phyloP scores from a whole-genome alignment of 2,888 invertebrate species.

The Spilosoma lubricipeda region DNA sequence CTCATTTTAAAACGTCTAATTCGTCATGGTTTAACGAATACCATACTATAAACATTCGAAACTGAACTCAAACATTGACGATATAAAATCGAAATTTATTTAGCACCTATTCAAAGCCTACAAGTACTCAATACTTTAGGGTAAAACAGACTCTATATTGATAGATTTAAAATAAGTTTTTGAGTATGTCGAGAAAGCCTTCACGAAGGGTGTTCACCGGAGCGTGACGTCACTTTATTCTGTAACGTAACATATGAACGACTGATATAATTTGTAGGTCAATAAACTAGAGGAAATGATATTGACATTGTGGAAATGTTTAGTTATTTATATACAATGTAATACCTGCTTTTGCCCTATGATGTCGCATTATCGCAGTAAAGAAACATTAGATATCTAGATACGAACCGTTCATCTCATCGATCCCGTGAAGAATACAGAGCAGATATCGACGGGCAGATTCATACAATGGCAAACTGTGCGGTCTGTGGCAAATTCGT shows the following conservation, averaged over 20 bases:
- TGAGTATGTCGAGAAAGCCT: constrained; percentile 30
- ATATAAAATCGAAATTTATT: constrained; percentile 21
- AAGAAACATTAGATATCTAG: too few relatives aligned
- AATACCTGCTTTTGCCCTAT: too few relatives aligned
- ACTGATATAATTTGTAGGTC: constrained; percentile 61
- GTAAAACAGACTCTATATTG: constrained; percentile 26
- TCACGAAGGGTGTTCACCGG: constrained; percentile 70
- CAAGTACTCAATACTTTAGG: background rate
- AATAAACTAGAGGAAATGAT: constrained; percentile 53
- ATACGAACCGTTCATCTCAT: too few relatives aligned
- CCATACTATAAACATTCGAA: constrained; percentile 8
- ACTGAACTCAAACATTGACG: background rate
- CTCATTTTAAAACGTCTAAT: constrained; percentile 58
- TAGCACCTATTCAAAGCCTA: background rate
- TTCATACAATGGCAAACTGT: too few relatives aligned
- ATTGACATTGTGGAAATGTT: constrained; percentile 33
- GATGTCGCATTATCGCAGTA: too few relatives aligned
- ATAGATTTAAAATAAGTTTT: constrained; percentile 15
- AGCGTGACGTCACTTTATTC: constrained; percentile 68
- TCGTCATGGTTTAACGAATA: constrained; percentile 51
- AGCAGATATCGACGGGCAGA: too few relatives aligned
- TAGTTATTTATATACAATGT: background rate
- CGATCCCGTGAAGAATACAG: too few relatives aligned
- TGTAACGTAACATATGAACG: constrained; percentile 68
- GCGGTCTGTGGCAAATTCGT: too few relatives aligned